These are phyloP conservation scores for Eustalomyia histrio DNA, from an alignment of 2,888 invertebrate species.

Conservation along the genomic window DNA sequence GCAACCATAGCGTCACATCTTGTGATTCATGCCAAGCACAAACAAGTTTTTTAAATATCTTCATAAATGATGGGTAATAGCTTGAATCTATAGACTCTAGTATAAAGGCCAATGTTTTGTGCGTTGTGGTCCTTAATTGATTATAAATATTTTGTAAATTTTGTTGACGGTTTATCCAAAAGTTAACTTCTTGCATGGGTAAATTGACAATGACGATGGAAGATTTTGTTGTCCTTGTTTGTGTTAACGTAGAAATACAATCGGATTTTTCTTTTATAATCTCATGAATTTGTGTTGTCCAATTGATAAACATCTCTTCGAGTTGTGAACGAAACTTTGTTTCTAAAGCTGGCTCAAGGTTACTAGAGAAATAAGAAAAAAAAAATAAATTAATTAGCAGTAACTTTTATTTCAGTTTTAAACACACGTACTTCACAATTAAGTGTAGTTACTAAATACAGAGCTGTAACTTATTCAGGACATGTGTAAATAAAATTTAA, in stretches of 20 bases:
- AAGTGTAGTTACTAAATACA: neutral
- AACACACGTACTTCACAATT: neutral
- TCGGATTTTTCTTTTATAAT: slow-evolving; percentile 75
- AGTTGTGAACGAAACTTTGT: slow-evolving; percentile 82
- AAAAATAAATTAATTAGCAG: neutral
- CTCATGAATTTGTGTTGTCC: slow-evolving; percentile 88
- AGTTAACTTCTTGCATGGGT: slow-evolving; percentile 88
- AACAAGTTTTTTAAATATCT: slow-evolving; percentile 87
- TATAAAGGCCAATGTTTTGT: slow-evolving; percentile 89
- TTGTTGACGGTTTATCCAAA: slow-evolving; percentile 88
- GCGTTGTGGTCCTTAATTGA: slow-evolving; percentile 88
- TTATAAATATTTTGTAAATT: slow-evolving; percentile 93
- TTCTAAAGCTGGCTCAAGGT: slow-evolving; percentile 70
- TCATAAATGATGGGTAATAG: slow-evolving; percentile 88
- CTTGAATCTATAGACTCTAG: slow-evolving; percentile 89
- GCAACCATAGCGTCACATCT: slow-evolving; percentile 90
- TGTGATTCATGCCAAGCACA: slow-evolving; percentile 90
- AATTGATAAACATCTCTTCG: slow-evolving; percentile 93
- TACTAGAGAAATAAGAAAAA: slow-evolving; percentile 66
- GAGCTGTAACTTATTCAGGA: neutral
- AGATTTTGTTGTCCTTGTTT: slow-evolving; percentile 9
- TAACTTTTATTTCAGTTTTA: neutral
- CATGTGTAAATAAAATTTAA: too few species aligned
- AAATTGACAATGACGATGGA: slow-evolving; percentile 72
- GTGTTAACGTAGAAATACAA: slow-evolving; percentile 38